These are phyloP conservation scores for Darevskia nairensis DNA, from an alignment of 2,797 vertebrate genomes.

Conservation along the genomic window DNA sequence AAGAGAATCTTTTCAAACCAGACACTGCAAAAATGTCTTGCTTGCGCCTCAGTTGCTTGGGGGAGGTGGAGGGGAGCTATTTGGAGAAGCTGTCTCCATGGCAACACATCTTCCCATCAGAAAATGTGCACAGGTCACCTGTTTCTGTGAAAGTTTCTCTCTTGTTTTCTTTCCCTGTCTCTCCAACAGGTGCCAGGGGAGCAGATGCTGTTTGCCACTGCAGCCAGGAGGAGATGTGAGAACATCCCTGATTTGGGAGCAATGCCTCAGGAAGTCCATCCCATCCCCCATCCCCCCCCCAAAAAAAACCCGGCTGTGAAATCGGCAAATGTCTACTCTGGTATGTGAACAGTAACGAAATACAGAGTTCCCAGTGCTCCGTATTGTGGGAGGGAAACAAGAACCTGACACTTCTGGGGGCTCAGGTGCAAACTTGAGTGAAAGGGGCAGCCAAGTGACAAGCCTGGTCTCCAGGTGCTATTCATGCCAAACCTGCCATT, in stretches of 20 bases:
- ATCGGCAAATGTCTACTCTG: neutral
- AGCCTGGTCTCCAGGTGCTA: neutral
- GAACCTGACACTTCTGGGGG: slow-evolving; percentile 18
- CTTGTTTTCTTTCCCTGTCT: slow-evolving; percentile 21
- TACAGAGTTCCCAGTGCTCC: neutral
- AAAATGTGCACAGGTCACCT: slow-evolving; percentile 69
- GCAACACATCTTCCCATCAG: slow-evolving; percentile 71
- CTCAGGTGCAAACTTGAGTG: slow-evolving; percentile 17
- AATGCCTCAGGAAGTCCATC: slow-evolving; percentile 6
- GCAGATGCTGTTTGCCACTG: slow-evolving; percentile 15
- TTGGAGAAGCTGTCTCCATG: slow-evolving; percentile 73
- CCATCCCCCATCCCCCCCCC: too few species aligned
- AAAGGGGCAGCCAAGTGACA: slow-evolving; percentile 1
- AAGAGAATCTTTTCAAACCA: slow-evolving; percentile 46
- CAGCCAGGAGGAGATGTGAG: slow-evolving; percentile 24
- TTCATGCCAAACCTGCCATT: neutral
- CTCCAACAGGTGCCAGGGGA: slow-evolving; percentile 37
- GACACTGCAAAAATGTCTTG: slow-evolving; percentile 60
- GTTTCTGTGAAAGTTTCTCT: slow-evolving; percentile 66
- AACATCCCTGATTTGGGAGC: neutral
- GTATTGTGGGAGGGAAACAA: neutral
- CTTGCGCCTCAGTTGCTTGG: slow-evolving; percentile 67
- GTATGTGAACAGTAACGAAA: neutral
- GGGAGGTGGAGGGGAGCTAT: slow-evolving; percentile 71
- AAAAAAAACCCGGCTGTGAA: neutral